phyloP scores from a whole-genome alignment of 2,888 invertebrate species.

The Diabrotica balteata region DNA sequence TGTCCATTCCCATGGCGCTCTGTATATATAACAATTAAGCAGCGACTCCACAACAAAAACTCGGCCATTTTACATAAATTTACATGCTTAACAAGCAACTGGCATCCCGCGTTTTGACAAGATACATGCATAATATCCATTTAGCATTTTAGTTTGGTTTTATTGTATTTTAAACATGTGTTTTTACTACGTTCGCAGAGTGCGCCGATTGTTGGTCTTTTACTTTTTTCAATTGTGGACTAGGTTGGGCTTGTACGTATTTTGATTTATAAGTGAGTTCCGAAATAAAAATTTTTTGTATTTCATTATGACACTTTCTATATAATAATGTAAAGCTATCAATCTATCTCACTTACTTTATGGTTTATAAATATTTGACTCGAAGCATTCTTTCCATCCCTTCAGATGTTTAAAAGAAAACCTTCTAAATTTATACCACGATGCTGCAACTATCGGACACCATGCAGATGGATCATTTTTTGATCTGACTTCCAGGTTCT shows the following conservation, averaged over 20 bases:
- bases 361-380: background rate
- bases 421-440: too few relatives aligned
- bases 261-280: background rate
- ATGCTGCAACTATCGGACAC: too few relatives aligned
- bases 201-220: conserved; percentile 1
- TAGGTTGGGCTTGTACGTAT: background rate
- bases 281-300: background rate
- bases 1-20: conserved; percentile 43
- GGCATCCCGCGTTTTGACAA: conserved; percentile 55
- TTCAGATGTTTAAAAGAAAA: too few relatives aligned
- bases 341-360: background rate
- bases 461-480: too few relatives aligned
- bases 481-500: too few relatives aligned
- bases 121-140: conserved; percentile 53
- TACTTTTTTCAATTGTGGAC: background rate
- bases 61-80: conserved; percentile 58
- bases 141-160: conserved; percentile 52
- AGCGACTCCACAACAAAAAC: conserved; percentile 55
- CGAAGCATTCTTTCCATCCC: too few relatives aligned
- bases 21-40: conserved; percentile 57
- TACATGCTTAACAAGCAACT: conserved; percentile 56
- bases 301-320: background rate
- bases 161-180: conserved; percentile 46
- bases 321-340: background rate
- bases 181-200: conserved; percentile 12